phyloP scores from a whole-genome alignment of 2,888 invertebrate species.

The Troides helena region DNA sequence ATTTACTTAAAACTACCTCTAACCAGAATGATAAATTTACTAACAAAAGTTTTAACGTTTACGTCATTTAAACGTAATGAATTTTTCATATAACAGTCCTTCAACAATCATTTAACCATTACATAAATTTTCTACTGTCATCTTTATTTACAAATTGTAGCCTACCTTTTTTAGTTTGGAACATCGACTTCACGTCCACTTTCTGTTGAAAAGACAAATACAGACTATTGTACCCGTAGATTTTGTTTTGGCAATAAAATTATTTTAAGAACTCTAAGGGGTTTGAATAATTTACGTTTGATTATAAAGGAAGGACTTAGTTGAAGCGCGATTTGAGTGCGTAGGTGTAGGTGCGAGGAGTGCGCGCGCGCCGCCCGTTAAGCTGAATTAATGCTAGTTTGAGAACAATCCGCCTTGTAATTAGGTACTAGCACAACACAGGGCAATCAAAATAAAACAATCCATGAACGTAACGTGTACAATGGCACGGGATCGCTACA shows the following conservation, averaged over 20 bases:
- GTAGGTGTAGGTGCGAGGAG: conserved; percentile 33
- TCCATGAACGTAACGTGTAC: neutral
- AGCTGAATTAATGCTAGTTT: conserved; percentile 70
- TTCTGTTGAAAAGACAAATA: neutral
- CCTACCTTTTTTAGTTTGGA: too few relatives aligned
- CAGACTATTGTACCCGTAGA: neutral
- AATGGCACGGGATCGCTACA: neutral
- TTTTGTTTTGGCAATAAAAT: neutral
- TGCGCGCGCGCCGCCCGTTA: conserved; percentile 59
- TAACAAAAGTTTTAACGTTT: neutral
- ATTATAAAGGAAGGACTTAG: neutral
- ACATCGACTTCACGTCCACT: too few relatives aligned
- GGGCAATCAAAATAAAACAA: conserved; percentile 38
- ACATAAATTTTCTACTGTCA: too few relatives aligned
- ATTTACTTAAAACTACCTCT: too few relatives aligned
- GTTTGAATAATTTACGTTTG: conserved; percentile 8
- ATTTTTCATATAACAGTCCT: neutral
- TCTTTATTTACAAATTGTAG: too few relatives aligned
- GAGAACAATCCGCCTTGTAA: conserved; percentile 67
- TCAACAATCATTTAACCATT: too few relatives aligned
- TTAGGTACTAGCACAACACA: conserved; percentile 60
- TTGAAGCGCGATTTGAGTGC: neutral
- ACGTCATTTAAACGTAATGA: neutral
- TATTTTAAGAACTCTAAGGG: neutral
- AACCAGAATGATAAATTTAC: neutral